phyloP scores from a whole-genome alignment of 2,888 invertebrate species.

The Pardosa pseudoannulata region DNA sequence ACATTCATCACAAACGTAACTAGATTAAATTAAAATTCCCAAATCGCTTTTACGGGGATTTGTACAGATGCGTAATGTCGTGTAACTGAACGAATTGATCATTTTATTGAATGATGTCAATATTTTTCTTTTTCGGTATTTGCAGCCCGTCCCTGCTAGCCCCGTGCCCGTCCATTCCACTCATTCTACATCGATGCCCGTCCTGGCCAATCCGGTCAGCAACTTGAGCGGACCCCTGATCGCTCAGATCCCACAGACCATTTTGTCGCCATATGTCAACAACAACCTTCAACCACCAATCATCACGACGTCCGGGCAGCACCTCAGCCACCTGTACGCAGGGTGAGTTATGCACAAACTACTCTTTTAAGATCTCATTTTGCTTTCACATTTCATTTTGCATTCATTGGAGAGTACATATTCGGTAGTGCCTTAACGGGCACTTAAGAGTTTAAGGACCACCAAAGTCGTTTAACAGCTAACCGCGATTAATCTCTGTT shows the following conservation, averaged over 20 bases:
- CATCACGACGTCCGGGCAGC: constrained; percentile 5
- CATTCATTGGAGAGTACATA: too few relatives aligned
- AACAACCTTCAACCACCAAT: constrained; percentile 38
- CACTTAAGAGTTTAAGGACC: too few relatives aligned
- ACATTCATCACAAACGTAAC: too few relatives aligned
- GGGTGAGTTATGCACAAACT: constrained; percentile 36
- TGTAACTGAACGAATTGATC: too few relatives aligned
- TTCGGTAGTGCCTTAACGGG: too few relatives aligned
- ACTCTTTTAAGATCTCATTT: neutral
- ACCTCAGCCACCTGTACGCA: constrained; percentile 53
- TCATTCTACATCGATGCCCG: constrained; percentile 59
- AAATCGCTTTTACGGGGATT: too few relatives aligned
- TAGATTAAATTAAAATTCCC: too few relatives aligned
- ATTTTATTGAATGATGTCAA: too few relatives aligned
- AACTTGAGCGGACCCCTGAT: constrained; percentile 26
- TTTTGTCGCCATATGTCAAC: constrained; percentile 30
- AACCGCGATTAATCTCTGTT: too few relatives aligned
- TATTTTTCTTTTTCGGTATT: neutral
- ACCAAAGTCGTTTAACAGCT: too few relatives aligned
- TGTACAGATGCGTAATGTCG: too few relatives aligned
- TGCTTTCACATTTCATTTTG: too few relatives aligned
- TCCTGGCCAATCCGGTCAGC: constrained; percentile 25
- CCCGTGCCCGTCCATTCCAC: constrained; percentile 59
- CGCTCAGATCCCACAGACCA: constrained; percentile 26
- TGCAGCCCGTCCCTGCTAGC: constrained; percentile 39